Conservation (phyloP, 2,113 vertebrate species). For the Actenoides lindsayi region DNA sequence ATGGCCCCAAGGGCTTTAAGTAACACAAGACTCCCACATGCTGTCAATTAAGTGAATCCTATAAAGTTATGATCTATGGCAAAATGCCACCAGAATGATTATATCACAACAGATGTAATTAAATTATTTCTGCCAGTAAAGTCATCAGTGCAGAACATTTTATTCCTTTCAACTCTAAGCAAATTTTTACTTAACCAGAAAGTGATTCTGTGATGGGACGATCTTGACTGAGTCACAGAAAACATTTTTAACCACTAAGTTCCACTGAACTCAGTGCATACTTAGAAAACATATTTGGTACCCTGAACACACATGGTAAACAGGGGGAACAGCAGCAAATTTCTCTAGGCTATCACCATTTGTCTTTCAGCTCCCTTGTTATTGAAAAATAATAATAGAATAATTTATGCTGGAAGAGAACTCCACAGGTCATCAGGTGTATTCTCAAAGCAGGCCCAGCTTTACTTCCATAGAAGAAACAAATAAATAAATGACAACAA, state of each 20-base stretch:
- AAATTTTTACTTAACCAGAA: not conserved
- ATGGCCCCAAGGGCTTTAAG: not conserved
- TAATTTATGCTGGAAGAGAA: not conserved
- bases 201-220: not conserved
- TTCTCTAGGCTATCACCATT: not conserved
- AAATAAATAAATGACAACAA: not conserved
- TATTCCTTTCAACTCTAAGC: not conserved
- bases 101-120: conserved; percentile 42
- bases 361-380: not conserved
- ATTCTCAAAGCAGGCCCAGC: not conserved
- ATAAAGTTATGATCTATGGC: conserved; percentile 16
- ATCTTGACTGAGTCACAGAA: not conserved
- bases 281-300: not conserved
- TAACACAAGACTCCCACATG: not conserved
- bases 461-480: not conserved
- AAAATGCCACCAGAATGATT: conserved; percentile 26
- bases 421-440: not conserved
- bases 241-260: not conserved
- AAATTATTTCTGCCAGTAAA: conserved; percentile 54
- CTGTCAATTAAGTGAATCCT: conserved; percentile 40
- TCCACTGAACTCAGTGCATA: not conserved
- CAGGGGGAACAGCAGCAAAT: not conserved
- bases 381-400: not conserved
- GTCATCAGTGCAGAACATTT: conserved; percentile 3
- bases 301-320: not conserved